Percentiles rank a stretch among this genome's conserved stretches.
These are phyloP conservation scores for Dicroscelio sp. DNA, from an alignment of 2,888 invertebrate species.

Conservation along the genomic window DNA sequence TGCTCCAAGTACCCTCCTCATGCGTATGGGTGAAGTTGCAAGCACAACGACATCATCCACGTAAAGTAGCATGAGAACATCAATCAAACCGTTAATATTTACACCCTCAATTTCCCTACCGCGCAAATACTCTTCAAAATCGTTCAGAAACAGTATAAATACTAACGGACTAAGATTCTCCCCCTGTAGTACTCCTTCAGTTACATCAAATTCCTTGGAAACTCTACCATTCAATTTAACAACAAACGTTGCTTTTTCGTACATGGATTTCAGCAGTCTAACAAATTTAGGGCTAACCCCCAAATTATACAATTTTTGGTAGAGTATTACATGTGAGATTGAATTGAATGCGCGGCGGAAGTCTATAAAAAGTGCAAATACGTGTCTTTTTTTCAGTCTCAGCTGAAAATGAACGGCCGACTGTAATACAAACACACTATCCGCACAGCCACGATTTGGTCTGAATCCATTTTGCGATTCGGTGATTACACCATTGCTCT, in stretches of 20 bases:
- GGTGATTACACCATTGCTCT: neutral
- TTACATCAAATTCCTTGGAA: neutral
- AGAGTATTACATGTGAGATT: neutral
- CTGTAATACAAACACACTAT: neutral
- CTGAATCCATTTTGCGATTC: constrained; percentile 32
- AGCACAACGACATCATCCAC: constrained; percentile 12
- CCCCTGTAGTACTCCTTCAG: neutral
- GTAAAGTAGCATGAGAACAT: neutral
- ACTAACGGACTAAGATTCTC: constrained; percentile 2
- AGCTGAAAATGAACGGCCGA: neutral
- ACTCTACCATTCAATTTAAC: neutral
- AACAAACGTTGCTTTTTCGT: neutral
- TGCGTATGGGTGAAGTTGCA: neutral
- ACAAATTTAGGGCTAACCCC: neutral
- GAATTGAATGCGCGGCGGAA: neutral
- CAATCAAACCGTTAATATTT: constrained; percentile 2
- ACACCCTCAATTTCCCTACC: neutral
- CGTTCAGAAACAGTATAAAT: neutral
- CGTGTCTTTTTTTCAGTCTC: neutral
- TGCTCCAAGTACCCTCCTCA: neutral
- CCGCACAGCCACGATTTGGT: neutral
- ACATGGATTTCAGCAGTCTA: neutral
- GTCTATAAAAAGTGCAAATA: neutral
- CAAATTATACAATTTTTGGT: neutral
- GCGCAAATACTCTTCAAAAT: constrained; percentile 3